phyloP scores from a whole-genome alignment of 1,140 invertebrate genomes.

The Danaus plexippus region DNA sequence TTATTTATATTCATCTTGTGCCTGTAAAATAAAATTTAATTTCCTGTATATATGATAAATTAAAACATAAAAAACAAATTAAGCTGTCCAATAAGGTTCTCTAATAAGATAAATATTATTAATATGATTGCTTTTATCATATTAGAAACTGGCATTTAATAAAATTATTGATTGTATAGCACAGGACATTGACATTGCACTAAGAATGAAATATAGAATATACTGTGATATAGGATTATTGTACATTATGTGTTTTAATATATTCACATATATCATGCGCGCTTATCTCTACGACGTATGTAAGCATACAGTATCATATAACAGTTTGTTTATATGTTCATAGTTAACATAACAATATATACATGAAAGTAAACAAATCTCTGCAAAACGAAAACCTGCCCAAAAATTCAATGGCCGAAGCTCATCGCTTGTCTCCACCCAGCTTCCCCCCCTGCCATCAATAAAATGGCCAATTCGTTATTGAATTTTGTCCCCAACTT shows the following conservation, averaged over 20 bases:
- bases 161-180: neutral
- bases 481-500: conserved; percentile 69
- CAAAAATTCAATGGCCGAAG: conserved; percentile 58
- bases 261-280: conserved; percentile 12
- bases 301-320: conserved; percentile 19
- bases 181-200: conserved; percentile 27
- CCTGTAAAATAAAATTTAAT: too few relatives aligned
- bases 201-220: neutral
- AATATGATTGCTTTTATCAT: too few relatives aligned
- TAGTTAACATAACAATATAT: conserved; percentile 12
- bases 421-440: conserved; percentile 61
- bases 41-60: too few relatives aligned
- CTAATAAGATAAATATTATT: too few relatives aligned
- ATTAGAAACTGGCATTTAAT: too few relatives aligned
- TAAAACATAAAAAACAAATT: too few relatives aligned
- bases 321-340: conserved; percentile 18
- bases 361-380: conserved; percentile 34
- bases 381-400: conserved; percentile 20
- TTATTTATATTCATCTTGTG: too few relatives aligned
- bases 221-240: conserved; percentile 11
- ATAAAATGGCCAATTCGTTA: conserved; percentile 73
- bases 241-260: conserved; percentile 10
- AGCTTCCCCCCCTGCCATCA: conserved; percentile 68
- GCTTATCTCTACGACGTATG: conserved; percentile 19
- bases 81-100: too few relatives aligned